Conservation (phyloP, 1,140 invertebrate species). For the Maniola jurtina region DNA sequence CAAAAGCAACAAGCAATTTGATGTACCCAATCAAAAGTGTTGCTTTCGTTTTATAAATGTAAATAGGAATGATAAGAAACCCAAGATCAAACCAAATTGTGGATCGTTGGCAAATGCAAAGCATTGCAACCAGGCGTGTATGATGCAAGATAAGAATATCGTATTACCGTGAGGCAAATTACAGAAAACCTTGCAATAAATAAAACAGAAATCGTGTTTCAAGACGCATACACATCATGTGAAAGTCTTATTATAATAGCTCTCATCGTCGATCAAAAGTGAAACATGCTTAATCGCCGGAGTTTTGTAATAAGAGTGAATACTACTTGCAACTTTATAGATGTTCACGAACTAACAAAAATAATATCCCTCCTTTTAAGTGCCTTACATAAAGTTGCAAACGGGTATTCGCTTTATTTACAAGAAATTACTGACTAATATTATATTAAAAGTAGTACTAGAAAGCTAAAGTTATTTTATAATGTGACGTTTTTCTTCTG, state of each 20-base stretch:
- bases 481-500: conserved; percentile 53
- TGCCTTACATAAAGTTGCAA: neutral
- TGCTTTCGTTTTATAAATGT: conserved; percentile 25
- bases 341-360: too few species aligned
- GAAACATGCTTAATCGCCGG: conserved; percentile 45
- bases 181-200: conserved; percentile 51
- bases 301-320: conserved; percentile 5
- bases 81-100: conserved; percentile 50
- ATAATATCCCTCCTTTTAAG: too few species aligned
- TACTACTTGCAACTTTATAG: neutral
- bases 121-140: conserved; percentile 73
- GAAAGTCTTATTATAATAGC: conserved; percentile 44
- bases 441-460: neutral
- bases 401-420: neutral
- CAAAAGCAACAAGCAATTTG: conserved; percentile 26
- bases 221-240: conserved; percentile 57
- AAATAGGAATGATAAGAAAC: conserved; percentile 23
- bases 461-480: conserved; percentile 4
- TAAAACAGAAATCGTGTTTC: conserved; percentile 38
- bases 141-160: conserved; percentile 59
- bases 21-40: conserved; percentile 13
- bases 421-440: neutral
- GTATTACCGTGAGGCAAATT: conserved; percentile 49
- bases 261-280: conserved; percentile 37
- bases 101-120: conserved; percentile 72